Evolutionary conservation across 1,140 invertebrate species (phyloP).

Genomic region (Latrodectus geometricus): DNA sequence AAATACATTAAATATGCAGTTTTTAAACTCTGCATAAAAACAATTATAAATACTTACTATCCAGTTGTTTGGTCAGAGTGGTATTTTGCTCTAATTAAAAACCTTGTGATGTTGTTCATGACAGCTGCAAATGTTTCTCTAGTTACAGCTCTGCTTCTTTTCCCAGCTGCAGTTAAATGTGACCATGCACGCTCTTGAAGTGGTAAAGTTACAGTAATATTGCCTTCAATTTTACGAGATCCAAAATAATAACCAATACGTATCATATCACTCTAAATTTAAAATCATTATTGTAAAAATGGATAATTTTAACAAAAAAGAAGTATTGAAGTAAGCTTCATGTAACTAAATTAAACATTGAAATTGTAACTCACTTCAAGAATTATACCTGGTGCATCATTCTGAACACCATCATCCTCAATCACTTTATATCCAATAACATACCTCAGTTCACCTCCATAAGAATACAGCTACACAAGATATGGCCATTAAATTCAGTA

Average conservation of each 20-base stretch:
- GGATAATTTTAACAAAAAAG: constrained; percentile 6
- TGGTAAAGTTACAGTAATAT: constrained; percentile 74
- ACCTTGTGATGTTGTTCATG: constrained; percentile 80
- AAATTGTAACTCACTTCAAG: constrained; percentile 76
- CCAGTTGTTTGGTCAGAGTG: constrained; percentile 95
- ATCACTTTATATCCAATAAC: constrained; percentile 84
- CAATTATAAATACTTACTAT: constrained; percentile 70
- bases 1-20: too few relatives aligned
- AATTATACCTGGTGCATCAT: constrained; percentile 87
- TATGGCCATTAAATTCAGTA: too few relatives aligned
- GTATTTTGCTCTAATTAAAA: constrained; percentile 90
- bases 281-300: constrained; percentile 4
- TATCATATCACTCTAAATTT: constrained; percentile 69
- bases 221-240: constrained; percentile 69
- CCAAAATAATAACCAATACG: constrained; percentile 76
- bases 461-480: constrained; percentile 75
- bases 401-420: constrained; percentile 86
- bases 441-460: constrained; percentile 85
- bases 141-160: constrained; percentile 73
- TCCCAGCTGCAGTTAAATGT: constrained; percentile 74
- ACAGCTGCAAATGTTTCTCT: constrained; percentile 85
- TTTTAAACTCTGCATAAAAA: neutral
- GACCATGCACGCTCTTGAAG: constrained; percentile 82
- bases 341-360: neutral
- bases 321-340: constrained; percentile 42